A percentile compares a stretch with the other conserved stretches of the same genome.
phyloP scores from a whole-genome alignment of 2,797 vertebrate species.

The Hoplostethus atlanticus region DNA sequence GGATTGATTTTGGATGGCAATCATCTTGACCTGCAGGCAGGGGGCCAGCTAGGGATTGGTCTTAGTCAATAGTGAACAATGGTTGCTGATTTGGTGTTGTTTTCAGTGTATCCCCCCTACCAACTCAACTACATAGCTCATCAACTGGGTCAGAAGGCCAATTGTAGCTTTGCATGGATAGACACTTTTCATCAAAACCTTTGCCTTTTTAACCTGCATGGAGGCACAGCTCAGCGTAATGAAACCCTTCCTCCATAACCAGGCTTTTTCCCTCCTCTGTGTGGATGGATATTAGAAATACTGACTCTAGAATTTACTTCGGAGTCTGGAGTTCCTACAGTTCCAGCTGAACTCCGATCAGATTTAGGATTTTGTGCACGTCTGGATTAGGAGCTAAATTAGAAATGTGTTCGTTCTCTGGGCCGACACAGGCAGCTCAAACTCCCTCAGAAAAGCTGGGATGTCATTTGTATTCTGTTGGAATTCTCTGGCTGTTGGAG shows the following conservation, averaged over 20 bases:
- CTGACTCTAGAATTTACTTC: slow-evolving; percentile 1
- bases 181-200: slow-evolving; percentile 67
- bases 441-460: slow-evolving; percentile 45
- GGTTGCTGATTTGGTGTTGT: slow-evolving; percentile 75
- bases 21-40: slow-evolving; percentile 71
- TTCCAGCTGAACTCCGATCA: slow-evolving; percentile 12
- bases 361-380: slow-evolving; percentile 15
- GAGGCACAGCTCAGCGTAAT: slow-evolving; percentile 12
- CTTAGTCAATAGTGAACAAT: slow-evolving; percentile 74
- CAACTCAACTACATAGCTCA: slow-evolving; percentile 63
- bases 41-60: slow-evolving; percentile 46
- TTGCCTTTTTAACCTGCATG: slow-evolving; percentile 40
- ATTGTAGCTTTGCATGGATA: slow-evolving; percentile 61
- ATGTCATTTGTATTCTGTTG: slow-evolving; percentile 63
- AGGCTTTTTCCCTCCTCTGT: neutral
- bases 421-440: slow-evolving; percentile 14
- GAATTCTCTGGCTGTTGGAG: slow-evolving; percentile 61
- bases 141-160: slow-evolving; percentile 75
- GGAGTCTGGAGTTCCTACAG: neutral
- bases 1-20: slow-evolving; percentile 80
- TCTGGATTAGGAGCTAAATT: slow-evolving; percentile 20
- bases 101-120: slow-evolving; percentile 51
- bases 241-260: slow-evolving; percentile 11
- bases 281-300: slow-evolving; percentile 2
- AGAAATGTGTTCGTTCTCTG: slow-evolving; percentile 42